Percentiles rank a stretch among this genome's conserved stretches.
Evolutionary conservation across 2,888 invertebrate genomes (phyloP).

Genomic region (Parthenolecanium corni): DNA sequence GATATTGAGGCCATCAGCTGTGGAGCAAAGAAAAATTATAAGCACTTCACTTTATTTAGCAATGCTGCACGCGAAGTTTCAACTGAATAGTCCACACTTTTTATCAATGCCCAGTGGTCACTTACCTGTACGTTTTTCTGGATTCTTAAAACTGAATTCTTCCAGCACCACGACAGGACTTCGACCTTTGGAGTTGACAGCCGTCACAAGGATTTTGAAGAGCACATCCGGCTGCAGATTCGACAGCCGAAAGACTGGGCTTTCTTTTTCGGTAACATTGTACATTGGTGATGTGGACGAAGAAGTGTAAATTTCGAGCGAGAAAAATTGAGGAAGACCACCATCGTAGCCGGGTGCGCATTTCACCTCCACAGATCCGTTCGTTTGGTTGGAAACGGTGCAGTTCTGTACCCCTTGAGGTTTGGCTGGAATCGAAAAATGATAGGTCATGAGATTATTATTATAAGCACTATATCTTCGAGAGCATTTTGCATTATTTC

Average conservation of each 20-base stretch:
- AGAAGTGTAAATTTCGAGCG: conserved; percentile 69
- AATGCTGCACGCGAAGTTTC: no score
- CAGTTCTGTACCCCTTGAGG: conserved; percentile 76
- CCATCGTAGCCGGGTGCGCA: conserved; percentile 83
- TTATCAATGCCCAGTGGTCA: background rate
- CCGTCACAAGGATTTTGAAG: conserved; percentile 64
- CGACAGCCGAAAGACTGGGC: conserved; percentile 50
- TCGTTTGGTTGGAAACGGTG: conserved; percentile 49
- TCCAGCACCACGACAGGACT: conserved; percentile 70
- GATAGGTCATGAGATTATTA: no score
- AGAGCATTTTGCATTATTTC: no score
- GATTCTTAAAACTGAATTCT: conserved; percentile 76
- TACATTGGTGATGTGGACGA: conserved; percentile 56
- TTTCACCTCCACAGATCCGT: conserved; percentile 54
- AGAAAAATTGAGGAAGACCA: conserved; percentile 72
- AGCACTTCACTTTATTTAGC: background rate
- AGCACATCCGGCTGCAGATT: conserved; percentile 42
- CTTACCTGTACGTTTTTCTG: conserved; percentile 70
- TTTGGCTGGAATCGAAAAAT: conserved; percentile 47
- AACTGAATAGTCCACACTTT: no score
- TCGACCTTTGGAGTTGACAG: conserved; percentile 72
- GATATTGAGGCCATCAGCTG: conserved; percentile 47
- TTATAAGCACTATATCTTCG: no score
- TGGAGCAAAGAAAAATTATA: conserved; percentile 32
- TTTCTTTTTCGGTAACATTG: conserved; percentile 54